Evolutionary conservation across 92 coral and sea anemone genomes (phyloP).

Genomic region (Zoanthus sociatus): DNA sequence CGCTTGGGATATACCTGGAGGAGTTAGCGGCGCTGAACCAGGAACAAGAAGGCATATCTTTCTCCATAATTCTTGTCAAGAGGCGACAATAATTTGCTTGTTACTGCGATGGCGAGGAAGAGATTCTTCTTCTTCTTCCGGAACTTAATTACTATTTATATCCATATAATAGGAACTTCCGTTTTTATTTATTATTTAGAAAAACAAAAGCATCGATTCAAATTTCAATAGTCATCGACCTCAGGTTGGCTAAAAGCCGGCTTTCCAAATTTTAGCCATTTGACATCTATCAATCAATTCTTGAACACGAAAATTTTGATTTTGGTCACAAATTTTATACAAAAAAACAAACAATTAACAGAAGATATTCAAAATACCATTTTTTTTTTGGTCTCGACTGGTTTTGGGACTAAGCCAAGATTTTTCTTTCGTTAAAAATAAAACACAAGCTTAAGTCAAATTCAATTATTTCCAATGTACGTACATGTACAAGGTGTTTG

Average conservation of each 20-base stretch:
- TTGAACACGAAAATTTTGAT: slow-evolving; percentile 68
- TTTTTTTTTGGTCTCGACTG: background rate
- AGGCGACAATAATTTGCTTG: background rate
- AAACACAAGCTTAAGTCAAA: background rate
- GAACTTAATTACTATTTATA: slow-evolving; percentile 10
- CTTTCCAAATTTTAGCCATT: background rate
- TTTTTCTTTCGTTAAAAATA: background rate
- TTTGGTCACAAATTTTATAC: slow-evolving; percentile 5
- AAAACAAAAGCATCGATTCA: slow-evolving; percentile 26
- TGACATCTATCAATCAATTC: slow-evolving; percentile 74
- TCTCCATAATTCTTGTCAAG: background rate
- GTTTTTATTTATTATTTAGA: slow-evolving; percentile 1
- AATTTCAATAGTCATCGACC: slow-evolving; percentile 24
- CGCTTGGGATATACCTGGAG: slow-evolving; percentile 13
- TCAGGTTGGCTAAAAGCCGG: slow-evolving; percentile 5
- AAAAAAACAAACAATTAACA: background rate
- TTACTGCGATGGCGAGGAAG: background rate
- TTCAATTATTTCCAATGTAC: background rate
- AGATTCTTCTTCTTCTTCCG: slow-evolving; percentile 10
- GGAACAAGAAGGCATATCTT: background rate
- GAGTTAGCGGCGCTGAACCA: background rate
- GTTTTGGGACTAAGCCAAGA: too few species aligned
- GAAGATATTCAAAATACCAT: background rate
- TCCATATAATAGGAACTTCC: background rate
- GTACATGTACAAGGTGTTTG: background rate